phyloP scores from a whole-genome alignment of 2,797 vertebrate species.

The Tamandua tetradactyla region DNA sequence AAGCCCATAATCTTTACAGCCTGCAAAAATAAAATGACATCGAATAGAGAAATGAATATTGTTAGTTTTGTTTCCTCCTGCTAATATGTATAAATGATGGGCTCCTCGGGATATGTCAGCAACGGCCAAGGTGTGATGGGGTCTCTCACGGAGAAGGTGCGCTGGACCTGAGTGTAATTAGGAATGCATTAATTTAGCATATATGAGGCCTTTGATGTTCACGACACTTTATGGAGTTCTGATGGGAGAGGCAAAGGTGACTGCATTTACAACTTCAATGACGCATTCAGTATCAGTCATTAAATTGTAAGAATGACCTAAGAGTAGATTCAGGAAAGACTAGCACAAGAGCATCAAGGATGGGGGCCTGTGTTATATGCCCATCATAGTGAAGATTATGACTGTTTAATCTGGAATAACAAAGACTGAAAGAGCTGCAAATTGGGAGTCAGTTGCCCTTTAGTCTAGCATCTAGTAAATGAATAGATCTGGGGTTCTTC shows the following conservation, averaged over 20 bases:
- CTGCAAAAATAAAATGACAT: slow-evolving; percentile 21
- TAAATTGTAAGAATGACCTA: neutral
- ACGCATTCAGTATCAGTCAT: neutral
- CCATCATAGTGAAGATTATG: neutral
- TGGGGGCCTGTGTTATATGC: neutral
- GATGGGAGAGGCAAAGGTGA: neutral
- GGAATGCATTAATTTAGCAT: neutral
- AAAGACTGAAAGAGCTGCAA: neutral
- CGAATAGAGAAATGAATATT: neutral
- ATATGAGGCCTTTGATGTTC: neutral
- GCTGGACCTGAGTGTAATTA: neutral
- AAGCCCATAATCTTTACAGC: neutral
- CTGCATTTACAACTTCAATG: neutral
- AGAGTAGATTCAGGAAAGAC: neutral
- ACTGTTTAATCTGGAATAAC: neutral
- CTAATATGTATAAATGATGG: neutral
- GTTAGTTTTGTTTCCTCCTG: neutral
- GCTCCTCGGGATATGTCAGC: neutral
- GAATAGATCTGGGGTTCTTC: neutral
- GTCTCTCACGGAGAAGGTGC: neutral
- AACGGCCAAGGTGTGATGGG: no score
- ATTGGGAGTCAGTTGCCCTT: neutral
- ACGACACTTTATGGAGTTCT: neutral
- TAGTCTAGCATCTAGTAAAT: no score
- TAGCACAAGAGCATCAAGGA: neutral